A percentile compares a stretch with the other conserved stretches of the same genome.
These are phyloP conservation scores for Crenichthys baileyi DNA, from an alignment of 2,797 vertebrate genomes.

Conservation along the genomic window DNA sequence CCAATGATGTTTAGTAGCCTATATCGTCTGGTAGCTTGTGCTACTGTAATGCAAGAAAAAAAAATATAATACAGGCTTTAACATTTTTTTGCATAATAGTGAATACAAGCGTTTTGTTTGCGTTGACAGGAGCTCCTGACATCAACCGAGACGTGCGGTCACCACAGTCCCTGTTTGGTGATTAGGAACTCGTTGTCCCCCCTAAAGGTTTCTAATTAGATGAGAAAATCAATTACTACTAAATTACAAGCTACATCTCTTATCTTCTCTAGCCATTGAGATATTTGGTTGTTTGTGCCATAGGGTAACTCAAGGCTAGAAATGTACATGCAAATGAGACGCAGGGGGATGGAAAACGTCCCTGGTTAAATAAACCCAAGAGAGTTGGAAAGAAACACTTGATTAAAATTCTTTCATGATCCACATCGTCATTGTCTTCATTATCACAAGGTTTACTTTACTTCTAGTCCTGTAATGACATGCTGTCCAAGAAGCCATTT, in stretches of 20 bases:
- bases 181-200: conserved; percentile 35
- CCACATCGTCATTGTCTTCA: conserved; percentile 45
- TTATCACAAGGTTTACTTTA: conserved; percentile 50
- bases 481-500: conserved; percentile 64
- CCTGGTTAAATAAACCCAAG: conserved; percentile 32
- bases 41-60: conserved; percentile 22
- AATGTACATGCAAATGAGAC: conserved; percentile 60
- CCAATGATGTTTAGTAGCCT: background rate
- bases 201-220: conserved; percentile 62
- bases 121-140: conserved; percentile 4
- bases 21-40: background rate
- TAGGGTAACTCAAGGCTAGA: conserved; percentile 28
- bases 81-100: conserved; percentile 28
- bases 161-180: conserved; percentile 32
- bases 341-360: background rate
- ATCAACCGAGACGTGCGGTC: conserved; percentile 23
- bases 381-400: conserved; percentile 44
- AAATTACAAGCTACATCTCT: conserved; percentile 51
- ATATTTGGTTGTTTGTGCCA: conserved; percentile 52
- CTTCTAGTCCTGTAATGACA: conserved; percentile 50
- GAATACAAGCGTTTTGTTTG: conserved; percentile 23
- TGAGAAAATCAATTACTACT: conserved; percentile 60
- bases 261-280: conserved; percentile 63
- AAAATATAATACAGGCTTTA: conserved; percentile 41
- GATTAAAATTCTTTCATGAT: conserved; percentile 58